Percentiles rank a stretch among this genome's conserved stretches.
Evolutionary conservation across 1,140 invertebrate genomes (phyloP).

Genomic region (Anadara kagoshimensis): DNA sequence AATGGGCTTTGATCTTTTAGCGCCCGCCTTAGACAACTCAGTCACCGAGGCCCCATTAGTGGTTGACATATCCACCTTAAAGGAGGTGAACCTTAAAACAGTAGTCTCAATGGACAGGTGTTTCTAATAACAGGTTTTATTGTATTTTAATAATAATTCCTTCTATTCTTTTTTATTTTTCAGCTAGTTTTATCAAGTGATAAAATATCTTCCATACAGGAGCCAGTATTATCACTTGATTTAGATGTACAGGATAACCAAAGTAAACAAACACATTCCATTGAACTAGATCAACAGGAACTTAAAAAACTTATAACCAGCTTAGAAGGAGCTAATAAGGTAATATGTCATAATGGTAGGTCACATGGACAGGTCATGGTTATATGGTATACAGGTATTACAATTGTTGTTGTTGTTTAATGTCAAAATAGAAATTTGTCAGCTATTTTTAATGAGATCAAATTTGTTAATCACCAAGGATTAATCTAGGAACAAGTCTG

Average conservation of each 20-base stretch:
- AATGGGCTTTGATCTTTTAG: no score
- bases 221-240: constrained; percentile 60
- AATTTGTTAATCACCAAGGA: no score
- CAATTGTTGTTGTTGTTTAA: no score
- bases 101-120: neutral
- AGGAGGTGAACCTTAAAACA: no score
- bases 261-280: constrained; percentile 43
- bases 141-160: neutral
- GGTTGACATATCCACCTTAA: no score
- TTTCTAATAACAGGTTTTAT: neutral
- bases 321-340: constrained; percentile 66
- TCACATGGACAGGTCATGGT: no score
- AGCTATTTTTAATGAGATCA: no score
- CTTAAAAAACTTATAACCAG: constrained; percentile 57
- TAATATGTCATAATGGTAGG: constrained; percentile 16
- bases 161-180: constrained; percentile 26
- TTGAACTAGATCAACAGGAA: constrained; percentile 61
- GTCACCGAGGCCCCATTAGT: no score
- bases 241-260: constrained; percentile 49
- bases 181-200: constrained; percentile 68
- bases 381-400: no score
- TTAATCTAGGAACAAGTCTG: no score
- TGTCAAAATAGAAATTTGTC: no score
- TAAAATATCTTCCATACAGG: constrained; percentile 60
- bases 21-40: no score